Evolutionary conservation across 2,113 vertebrate species (phyloP).

Genomic region (Ciconia stormi): DNA sequence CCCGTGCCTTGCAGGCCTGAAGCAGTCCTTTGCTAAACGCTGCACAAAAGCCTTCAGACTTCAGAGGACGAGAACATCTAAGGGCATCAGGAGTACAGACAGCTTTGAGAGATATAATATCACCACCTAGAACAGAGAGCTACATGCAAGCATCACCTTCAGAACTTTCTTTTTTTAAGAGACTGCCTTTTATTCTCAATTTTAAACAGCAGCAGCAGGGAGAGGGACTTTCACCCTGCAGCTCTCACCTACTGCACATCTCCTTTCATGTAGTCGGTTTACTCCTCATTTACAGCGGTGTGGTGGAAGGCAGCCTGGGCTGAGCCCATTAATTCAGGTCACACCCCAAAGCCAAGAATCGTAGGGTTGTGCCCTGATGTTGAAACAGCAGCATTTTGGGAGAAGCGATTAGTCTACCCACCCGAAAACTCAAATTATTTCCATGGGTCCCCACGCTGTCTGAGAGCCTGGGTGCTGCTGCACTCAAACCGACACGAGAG

Average conservation of each 20-base stretch:
- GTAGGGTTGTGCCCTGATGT: not conserved
- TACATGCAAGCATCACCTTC: not conserved
- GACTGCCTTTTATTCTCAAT: not conserved
- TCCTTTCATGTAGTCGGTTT: not conserved
- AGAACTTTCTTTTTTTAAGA: not conserved
- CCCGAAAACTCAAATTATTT: not conserved
- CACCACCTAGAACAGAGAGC: not conserved
- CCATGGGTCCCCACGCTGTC: not conserved
- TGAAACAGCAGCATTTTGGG: not conserved
- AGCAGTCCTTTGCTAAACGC: not conserved
- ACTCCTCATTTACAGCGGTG: rapidly evolving
- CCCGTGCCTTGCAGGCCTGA: rapidly evolving
- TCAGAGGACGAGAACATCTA: not conserved
- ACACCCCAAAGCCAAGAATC: not conserved
- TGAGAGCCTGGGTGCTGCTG: not conserved
- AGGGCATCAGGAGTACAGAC: not conserved
- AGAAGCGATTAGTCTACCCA: not conserved
- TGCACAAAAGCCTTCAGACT: not conserved
- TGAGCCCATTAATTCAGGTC: not conserved
- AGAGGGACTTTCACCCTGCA: not conserved
- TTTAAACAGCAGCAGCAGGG: not conserved
- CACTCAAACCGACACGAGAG: rapidly evolving
- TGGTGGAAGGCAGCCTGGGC: not conserved
- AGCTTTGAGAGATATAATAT: not conserved
- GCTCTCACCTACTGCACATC: not conserved